A percentile compares a stretch with the other conserved stretches of the same genome.
These are phyloP conservation scores for Eupelmus urozonus DNA, from an alignment of 2,888 invertebrate genomes.

Conservation along the genomic window DNA sequence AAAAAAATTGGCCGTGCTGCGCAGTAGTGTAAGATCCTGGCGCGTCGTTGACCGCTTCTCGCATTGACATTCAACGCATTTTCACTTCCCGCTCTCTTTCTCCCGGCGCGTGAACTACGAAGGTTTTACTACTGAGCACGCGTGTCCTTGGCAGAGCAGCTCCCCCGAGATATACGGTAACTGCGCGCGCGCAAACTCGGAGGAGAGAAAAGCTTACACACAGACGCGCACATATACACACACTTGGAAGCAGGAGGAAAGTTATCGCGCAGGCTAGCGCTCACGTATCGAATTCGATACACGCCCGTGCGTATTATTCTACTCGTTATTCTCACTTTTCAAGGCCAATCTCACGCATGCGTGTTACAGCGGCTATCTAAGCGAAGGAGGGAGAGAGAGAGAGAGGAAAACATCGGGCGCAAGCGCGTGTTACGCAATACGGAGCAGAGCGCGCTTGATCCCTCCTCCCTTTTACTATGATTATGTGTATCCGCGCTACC, in stretches of 20 bases:
- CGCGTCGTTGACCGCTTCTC: constrained; percentile 16
- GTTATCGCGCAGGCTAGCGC: constrained; percentile 21
- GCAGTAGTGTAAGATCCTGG: neutral
- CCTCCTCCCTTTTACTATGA: too few relatives aligned
- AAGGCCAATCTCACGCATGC: constrained; percentile 51
- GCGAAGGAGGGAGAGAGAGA: neutral
- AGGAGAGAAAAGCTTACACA: neutral
- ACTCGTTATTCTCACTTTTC: constrained; percentile 48
- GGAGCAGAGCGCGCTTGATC: neutral
- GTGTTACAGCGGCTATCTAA: neutral
- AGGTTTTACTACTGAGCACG: neutral
- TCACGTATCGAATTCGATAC: constrained; percentile 50
- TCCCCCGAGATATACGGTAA: neutral
- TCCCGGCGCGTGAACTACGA: too few relatives aligned
- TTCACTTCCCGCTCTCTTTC: constrained; percentile 27
- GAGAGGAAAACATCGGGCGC: neutral
- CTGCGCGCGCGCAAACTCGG: neutral
- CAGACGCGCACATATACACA: neutral
- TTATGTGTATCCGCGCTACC: too few relatives aligned
- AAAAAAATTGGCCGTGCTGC: too few relatives aligned
- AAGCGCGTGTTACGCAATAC: neutral
- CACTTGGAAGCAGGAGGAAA: constrained; percentile 21
- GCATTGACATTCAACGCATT: constrained; percentile 23
- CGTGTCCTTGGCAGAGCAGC: constrained; percentile 22
- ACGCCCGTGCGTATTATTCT: too few relatives aligned